These are phyloP conservation scores for Litoditis marina DNA, from an alignment of 2,888 invertebrate species.

Conservation along the genomic window DNA sequence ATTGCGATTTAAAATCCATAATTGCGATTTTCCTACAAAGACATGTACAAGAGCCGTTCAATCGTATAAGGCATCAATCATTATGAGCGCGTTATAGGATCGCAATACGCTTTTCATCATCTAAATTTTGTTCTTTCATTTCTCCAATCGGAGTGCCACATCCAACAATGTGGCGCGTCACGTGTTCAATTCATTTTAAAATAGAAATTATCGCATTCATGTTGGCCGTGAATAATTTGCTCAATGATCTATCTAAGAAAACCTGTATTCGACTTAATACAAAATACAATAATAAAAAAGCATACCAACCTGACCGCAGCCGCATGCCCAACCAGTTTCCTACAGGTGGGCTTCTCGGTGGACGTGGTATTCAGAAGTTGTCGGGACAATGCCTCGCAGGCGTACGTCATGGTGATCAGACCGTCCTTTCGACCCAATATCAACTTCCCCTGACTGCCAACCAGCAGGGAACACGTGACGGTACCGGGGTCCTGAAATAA, in stretches of 20 bases:
- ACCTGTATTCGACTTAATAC: background rate
- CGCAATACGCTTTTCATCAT: no score
- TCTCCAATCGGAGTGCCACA: no score
- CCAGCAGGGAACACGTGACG: slow-evolving; percentile 74
- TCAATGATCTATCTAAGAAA: no score
- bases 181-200: background rate
- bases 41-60: no score
- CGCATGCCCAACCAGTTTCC: slow-evolving; percentile 31
- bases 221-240: no score
- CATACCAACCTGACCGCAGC: slow-evolving; percentile 26
- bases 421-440: slow-evolving; percentile 94
- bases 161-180: background rate
- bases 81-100: no score
- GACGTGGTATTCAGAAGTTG: slow-evolving; percentile 73
- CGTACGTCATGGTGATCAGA: slow-evolving; percentile 89
- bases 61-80: no score
- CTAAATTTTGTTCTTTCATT: no score
- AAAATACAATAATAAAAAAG: background rate
- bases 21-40: slow-evolving; percentile 68
- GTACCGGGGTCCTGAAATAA: slow-evolving; percentile 22
- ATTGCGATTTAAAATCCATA: no score
- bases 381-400: slow-evolving; percentile 88
- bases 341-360: slow-evolving; percentile 21
- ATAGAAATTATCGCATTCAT: no score
- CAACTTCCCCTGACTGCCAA: slow-evolving; percentile 85